Evolutionary conservation across 2,888 invertebrate genomes (phyloP).

Genomic region (Bruchidius siliquastri): DNA sequence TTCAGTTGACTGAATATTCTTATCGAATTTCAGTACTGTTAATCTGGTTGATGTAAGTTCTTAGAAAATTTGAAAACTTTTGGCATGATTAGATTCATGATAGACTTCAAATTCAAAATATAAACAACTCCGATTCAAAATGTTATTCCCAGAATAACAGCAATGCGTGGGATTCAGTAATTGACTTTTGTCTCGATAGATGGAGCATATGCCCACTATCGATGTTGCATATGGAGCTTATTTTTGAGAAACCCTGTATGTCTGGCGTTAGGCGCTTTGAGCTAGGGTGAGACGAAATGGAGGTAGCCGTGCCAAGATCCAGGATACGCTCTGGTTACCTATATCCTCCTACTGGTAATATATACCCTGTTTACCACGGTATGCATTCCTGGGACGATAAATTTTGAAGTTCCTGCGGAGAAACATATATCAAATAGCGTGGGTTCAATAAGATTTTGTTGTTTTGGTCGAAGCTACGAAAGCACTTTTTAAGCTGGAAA

Average conservation of each 20-base stretch:
- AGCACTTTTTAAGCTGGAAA: background rate
- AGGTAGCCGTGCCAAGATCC: background rate
- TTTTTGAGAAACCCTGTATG: background rate
- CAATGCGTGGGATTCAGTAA: no score
- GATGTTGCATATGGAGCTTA: no score
- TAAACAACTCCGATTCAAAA: no score
- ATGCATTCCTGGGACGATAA: background rate
- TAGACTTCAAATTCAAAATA: no score
- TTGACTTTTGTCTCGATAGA: no score
- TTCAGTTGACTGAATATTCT: no score
- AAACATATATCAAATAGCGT: background rate
- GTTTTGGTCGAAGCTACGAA: background rate
- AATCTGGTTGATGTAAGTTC: no score
- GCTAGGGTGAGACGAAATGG: background rate
- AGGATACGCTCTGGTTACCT: background rate
- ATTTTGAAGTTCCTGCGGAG: background rate
- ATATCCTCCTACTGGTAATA: background rate
- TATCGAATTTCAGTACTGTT: no score
- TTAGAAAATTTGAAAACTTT: no score
- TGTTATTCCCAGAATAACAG: no score
- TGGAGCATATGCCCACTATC: no score
- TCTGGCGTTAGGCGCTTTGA: background rate
- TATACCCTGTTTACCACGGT: background rate
- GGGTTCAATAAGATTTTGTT: background rate
- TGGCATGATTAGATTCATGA: no score